Evolutionary conservation across 2,797 vertebrate genomes (phyloP), one percentile per base, ranked within the genome.

Genomic region (Arremon brunneinucha): DNA sequence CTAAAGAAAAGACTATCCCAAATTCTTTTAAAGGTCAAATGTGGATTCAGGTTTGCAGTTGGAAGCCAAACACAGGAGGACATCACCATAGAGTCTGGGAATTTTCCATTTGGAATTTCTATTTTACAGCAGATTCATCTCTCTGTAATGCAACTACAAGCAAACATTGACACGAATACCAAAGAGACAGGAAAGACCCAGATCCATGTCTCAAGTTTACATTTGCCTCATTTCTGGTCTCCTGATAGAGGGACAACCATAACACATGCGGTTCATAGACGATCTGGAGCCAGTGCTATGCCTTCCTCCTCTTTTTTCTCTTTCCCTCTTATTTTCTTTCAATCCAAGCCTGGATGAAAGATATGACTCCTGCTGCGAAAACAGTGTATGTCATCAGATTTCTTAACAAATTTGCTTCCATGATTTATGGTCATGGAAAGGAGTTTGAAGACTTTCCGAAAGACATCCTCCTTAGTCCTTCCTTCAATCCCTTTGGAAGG

Each of bases 1-100:
- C 7, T 8, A 47, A 71, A 71, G 32, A 47, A 70, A 78, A 80
- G 20, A 93, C 56, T 26, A 43, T 68, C 59, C 67, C 34, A 74
- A 74, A 93, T 92, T 82, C 86, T 86, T 91, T 87, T 67, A 72
- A 95, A 95, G 59, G 83, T 94, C 90, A 94, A 34, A 76, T 84
- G 34, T 65, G 47, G 47, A 88, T 87, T 94, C 52, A 67, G 32
- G 63, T 83, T 93, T 87, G 19, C 49, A 74, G 30, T n/a, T 82
- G 55, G 30, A 90, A 90, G 63, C 43, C 59, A 90, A 88, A 79
- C 0, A 0, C 47, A n/a, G 63, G 67, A 79, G 59, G 21, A 82
- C 26, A 77, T 72, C 28, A 74, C 44, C 70, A 60, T 18, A 64
- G 65, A 90, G 24, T 52, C 7, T 32, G 39, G 28, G 59, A 95